These are phyloP conservation scores for Anarhynchus alexandrinus DNA, from an alignment of 2,113 vertebrate genomes.

Conservation along the genomic window DNA sequence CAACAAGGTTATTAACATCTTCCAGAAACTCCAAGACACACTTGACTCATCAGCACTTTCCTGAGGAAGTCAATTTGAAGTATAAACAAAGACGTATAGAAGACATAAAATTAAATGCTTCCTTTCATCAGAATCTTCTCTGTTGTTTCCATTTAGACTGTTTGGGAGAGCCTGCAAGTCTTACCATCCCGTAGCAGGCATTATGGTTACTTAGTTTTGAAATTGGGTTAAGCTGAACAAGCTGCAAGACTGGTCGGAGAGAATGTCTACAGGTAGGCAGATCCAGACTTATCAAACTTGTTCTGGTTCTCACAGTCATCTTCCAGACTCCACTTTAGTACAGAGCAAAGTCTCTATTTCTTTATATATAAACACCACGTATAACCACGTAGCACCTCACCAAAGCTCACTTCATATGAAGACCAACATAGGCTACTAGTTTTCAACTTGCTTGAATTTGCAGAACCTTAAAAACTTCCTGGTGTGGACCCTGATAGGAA, in stretches of 20 bases:
- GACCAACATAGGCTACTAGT: background rate
- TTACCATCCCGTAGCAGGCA: background rate
- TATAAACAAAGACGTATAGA: background rate
- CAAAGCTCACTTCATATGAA: background rate
- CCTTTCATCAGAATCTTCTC: background rate
- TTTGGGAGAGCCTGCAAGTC: background rate
- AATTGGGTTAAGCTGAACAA: background rate
- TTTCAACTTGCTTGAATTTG: background rate
- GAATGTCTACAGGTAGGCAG: background rate
- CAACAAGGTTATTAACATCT: background rate
- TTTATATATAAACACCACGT: background rate
- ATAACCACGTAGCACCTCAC: accelerated
- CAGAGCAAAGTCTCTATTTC: background rate
- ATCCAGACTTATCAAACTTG: background rate
- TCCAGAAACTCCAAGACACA: background rate
- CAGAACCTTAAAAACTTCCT: background rate
- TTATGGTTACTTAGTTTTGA: background rate
- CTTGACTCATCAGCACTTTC: background rate
- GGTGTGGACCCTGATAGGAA: background rate
- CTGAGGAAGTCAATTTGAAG: background rate
- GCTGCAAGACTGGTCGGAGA: background rate
- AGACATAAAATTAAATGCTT: background rate
- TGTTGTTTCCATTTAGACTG: background rate
- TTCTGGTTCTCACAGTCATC: background rate
- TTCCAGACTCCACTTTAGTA: background rate